Conservation (phyloP, 2,888 invertebrate species). For the Tenthredo livida region DNA sequence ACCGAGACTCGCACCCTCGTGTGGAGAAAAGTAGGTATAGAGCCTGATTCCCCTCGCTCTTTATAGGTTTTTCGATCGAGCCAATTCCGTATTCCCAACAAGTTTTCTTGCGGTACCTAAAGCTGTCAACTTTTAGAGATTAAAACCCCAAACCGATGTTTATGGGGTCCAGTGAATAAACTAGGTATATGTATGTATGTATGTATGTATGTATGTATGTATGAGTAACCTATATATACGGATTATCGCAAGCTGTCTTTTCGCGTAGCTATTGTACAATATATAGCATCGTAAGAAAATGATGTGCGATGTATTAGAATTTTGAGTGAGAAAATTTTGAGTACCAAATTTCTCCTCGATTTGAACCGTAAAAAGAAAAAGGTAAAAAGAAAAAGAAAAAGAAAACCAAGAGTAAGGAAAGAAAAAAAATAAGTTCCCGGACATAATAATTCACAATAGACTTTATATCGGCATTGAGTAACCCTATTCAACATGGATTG, state of each 20-base stretch:
- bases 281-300: not conserved
- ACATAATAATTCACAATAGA: constrained; percentile 40
- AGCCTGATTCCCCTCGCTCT: not conserved
- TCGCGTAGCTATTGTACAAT: not conserved
- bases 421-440: not conserved
- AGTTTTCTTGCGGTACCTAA: constrained; percentile 18
- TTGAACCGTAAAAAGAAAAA: not conserved
- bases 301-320: not conserved
- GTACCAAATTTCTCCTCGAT: not conserved
- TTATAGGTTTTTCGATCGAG: constrained; percentile 33
- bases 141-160: constrained; percentile 17
- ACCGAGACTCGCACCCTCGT: constrained; percentile 9
- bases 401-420: too few species aligned
- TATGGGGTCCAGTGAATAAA: constrained; percentile 20
- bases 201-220: not conserved
- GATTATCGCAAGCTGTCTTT: constrained; percentile 19
- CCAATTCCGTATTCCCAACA: constrained; percentile 36
- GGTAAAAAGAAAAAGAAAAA: not conserved
- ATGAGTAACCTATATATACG: not conserved
- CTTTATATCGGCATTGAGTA: constrained; percentile 27
- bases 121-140: constrained; percentile 21
- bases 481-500: constrained; percentile 4
- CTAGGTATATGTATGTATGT: not conserved
- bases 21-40: not conserved
- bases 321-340: not conserved